Base-by-base conservation (phyloP, 2,888 invertebrate genomes). In the Acronicta psi region DNA sequence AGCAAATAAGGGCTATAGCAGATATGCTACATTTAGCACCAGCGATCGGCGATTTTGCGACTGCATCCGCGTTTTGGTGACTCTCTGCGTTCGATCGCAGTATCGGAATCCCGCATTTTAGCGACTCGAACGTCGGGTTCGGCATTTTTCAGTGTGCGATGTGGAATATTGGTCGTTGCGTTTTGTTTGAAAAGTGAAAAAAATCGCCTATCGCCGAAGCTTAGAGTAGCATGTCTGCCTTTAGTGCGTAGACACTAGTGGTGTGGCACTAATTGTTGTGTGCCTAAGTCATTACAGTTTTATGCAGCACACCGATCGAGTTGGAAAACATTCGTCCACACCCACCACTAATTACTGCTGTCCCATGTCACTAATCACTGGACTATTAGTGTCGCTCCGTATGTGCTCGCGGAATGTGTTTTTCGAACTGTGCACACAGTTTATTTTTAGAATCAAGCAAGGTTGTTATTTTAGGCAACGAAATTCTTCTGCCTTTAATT, bases 331-430 rank as follows among this genome's bases (percentile, higher is more conserved):
- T 59, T 68, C 65, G 69, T 64, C 54, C 64, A 69, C 69, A 54
- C 68, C 68, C 69, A 29, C 34, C 7, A 52, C 57, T 70, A 70
- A 70, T 67, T 55, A 67, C 62, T 46, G 37, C 52, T 55, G 67
- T 52, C 67, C 57, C 50, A 55, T 57, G 57, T 52, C 57, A 62
- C 67, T 67, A 62, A 69, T 69, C 67, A 69, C 71, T 61, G 42
- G 66, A 51, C 54, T 58, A 67, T 66, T 66, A 66, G 46, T 16
- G 65, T 52, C 43, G 60, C 37, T 36, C 13, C 29, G 10, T 7
- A 18, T 13, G 59, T 52, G 18, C 56, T 8, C 38, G 46, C 42
- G 25, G 54, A 49, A 44, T 51, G 46, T 57, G 65, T 60, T 56
- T 56, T 61, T 36, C 38, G 41, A 49, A 50, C 17, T 46, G 29